Percentiles rank a stretch among this genome's conserved stretches.
phyloP scores from a whole-genome alignment of 2,888 invertebrate genomes.

The Tetragonisca angustula region DNA sequence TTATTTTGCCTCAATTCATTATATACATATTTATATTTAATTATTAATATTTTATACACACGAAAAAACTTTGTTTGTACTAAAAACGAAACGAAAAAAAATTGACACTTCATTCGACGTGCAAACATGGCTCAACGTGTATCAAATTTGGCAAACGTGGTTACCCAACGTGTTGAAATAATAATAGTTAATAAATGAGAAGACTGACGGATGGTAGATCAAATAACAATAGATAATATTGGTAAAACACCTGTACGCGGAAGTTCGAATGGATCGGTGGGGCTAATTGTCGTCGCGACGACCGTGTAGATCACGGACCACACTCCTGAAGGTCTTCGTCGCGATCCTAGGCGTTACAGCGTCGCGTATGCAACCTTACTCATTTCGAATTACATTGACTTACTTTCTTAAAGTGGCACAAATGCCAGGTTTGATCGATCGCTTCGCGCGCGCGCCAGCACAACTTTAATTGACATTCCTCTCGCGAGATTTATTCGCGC shows the following conservation, averaged over 20 bases:
- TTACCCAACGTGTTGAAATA: too few species aligned
- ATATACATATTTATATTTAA: too few species aligned
- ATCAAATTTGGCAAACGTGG: too few species aligned
- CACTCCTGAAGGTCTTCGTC: slow-evolving; percentile 59
- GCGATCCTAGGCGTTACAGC: slow-evolving; percentile 34
- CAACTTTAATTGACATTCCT: slow-evolving; percentile 39
- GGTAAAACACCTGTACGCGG: slow-evolving; percentile 29
- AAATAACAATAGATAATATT: too few species aligned
- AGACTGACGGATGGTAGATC: too few species aligned
- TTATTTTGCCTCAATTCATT: too few species aligned
- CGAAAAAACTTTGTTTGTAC: too few species aligned
- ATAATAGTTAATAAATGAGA: too few species aligned
- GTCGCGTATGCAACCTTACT: slow-evolving; percentile 67
- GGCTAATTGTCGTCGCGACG: slow-evolving; percentile 23
- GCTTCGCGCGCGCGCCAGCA: slow-evolving; percentile 50
- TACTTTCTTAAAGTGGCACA: slow-evolving; percentile 78
- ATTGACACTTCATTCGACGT: too few species aligned
- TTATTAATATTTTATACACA: too few species aligned
- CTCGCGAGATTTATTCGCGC: slow-evolving; percentile 37
- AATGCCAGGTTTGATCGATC: slow-evolving; percentile 71
- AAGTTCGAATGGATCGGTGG: slow-evolving; percentile 32
- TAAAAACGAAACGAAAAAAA: too few species aligned
- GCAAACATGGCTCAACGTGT: too few species aligned
- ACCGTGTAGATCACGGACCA: slow-evolving; percentile 48
- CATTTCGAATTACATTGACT: slow-evolving; percentile 79